phyloP scores from a whole-genome alignment of 2,888 invertebrate species.

The Osmoderma eremita region DNA sequence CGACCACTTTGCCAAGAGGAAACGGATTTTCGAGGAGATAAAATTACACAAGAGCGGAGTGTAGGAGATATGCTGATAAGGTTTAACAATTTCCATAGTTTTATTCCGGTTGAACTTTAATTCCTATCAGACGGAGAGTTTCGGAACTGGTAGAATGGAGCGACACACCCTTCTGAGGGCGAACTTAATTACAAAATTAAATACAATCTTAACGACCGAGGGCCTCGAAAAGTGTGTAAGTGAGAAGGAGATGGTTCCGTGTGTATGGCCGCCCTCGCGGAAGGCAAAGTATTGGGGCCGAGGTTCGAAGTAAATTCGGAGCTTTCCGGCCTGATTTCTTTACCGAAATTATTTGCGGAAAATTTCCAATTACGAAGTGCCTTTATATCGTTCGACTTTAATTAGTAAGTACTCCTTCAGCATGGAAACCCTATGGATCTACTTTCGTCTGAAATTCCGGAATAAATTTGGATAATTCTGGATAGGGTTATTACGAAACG shows the following conservation, averaged over 20 bases:
- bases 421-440: not conserved
- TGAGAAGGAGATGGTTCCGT: slow-evolving; percentile 1
- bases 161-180: slow-evolving; percentile 8
- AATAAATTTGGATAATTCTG: slow-evolving; percentile 10
- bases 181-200: slow-evolving; percentile 35
- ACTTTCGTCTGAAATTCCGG: slow-evolving; percentile 3
- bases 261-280: not conserved
- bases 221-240: slow-evolving; percentile 1
- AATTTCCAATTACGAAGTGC: slow-evolving; percentile 22
- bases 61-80: slow-evolving; percentile 27
- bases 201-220: slow-evolving; percentile 32
- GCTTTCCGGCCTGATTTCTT: slow-evolving; percentile 9
- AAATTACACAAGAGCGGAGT: slow-evolving; percentile 23
- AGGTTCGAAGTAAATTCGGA: slow-evolving; percentile 14
- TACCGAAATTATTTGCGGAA: slow-evolving; percentile 25
- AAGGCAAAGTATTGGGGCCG: not conserved
- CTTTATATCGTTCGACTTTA: slow-evolving; percentile 27
- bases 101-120: slow-evolving; percentile 35
- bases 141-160: not conserved
- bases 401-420: slow-evolving; percentile 12
- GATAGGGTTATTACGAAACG: not conserved
- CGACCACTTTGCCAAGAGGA: slow-evolving; percentile 19
- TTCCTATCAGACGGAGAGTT: slow-evolving; percentile 14
- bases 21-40: slow-evolving; percentile 30
- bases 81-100: slow-evolving; percentile 36